These are phyloP conservation scores for Congeria kusceri DNA, from an alignment of 2,888 invertebrate species.

Conservation along the genomic window DNA sequence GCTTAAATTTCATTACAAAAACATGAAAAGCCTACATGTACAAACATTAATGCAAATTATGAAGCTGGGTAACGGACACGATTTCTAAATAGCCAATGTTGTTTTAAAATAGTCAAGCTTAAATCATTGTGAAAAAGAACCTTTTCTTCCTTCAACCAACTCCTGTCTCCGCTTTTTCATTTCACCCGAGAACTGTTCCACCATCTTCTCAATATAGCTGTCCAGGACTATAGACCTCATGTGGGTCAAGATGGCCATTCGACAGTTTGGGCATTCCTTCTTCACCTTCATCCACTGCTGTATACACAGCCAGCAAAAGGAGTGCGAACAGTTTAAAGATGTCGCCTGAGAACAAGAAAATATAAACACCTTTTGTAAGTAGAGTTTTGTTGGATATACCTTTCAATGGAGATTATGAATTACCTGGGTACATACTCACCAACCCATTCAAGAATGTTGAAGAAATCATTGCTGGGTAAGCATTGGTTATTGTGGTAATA, in stretches of 20 bases:
- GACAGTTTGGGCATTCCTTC: constrained; percentile 91
- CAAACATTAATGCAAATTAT: too few species aligned
- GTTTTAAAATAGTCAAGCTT: too few species aligned
- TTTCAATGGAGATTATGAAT: too few species aligned
- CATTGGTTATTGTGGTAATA: too few species aligned
- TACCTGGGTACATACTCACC: too few species aligned
- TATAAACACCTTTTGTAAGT: not conserved
- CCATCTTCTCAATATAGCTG: constrained; percentile 91
- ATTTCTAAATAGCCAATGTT: too few species aligned
- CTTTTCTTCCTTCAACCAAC: constrained; percentile 86
- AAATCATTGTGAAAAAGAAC: constrained; percentile 51
- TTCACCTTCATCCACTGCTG: constrained; percentile 90
- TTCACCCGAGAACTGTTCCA: constrained; percentile 88
- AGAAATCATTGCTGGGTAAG: too few species aligned
- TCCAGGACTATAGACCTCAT: constrained; percentile 88
- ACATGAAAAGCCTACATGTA: too few species aligned
- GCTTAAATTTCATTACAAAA: too few species aligned
- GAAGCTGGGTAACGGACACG: too few species aligned
- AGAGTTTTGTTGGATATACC: too few species aligned
- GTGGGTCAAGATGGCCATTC: constrained; percentile 81
- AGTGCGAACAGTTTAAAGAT: constrained; percentile 91
- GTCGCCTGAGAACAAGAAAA: constrained; percentile 86
- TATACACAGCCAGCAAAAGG: constrained; percentile 91
- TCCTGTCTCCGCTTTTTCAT: constrained; percentile 88
- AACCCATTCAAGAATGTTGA: too few species aligned